A percentile compares a stretch with the other conserved stretches of the same genome.
Evolutionary conservation across 2,888 invertebrate species (phyloP).

Genomic region (Aleiodes leptofemur): DNA sequence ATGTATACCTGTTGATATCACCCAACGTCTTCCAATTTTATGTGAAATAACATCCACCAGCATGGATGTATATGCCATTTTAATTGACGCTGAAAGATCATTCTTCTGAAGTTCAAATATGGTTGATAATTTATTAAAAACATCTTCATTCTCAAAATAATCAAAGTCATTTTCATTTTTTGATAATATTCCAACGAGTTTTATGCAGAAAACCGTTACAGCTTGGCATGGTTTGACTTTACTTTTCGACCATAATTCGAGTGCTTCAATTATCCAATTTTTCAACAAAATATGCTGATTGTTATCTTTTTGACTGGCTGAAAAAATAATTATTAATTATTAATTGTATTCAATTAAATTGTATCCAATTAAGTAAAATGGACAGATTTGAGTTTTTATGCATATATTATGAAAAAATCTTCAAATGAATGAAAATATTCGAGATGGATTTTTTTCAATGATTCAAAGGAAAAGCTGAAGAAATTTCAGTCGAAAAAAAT

Average conservation of each 20-base stretch:
- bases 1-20: slow-evolving; percentile 72
- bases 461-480: too few relatives aligned
- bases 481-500: too few relatives aligned
- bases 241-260: slow-evolving; percentile 63
- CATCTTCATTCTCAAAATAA: slow-evolving; percentile 76
- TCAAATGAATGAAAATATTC: too few relatives aligned
- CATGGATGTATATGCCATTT: slow-evolving; percentile 82
- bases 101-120: slow-evolving; percentile 68
- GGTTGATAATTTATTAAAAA: slow-evolving; percentile 71
- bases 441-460: too few relatives aligned
- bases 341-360: neutral
- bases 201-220: slow-evolving; percentile 80
- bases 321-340: neutral
- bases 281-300: slow-evolving; percentile 57
- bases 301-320: slow-evolving; percentile 53
- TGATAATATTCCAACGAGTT: slow-evolving; percentile 80
- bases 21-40: slow-evolving; percentile 81
- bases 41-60: slow-evolving; percentile 80
- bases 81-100: slow-evolving; percentile 79
- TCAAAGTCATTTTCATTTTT: slow-evolving; percentile 79
- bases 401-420: too few relatives aligned
- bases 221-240: slow-evolving; percentile 72
- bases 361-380: too few relatives aligned
- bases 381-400: too few relatives aligned
- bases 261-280: slow-evolving; percentile 66